phyloP scores from a whole-genome alignment of 64 coral and sea anemone genomes.

The Hydrozoanthus tunicans region DNA sequence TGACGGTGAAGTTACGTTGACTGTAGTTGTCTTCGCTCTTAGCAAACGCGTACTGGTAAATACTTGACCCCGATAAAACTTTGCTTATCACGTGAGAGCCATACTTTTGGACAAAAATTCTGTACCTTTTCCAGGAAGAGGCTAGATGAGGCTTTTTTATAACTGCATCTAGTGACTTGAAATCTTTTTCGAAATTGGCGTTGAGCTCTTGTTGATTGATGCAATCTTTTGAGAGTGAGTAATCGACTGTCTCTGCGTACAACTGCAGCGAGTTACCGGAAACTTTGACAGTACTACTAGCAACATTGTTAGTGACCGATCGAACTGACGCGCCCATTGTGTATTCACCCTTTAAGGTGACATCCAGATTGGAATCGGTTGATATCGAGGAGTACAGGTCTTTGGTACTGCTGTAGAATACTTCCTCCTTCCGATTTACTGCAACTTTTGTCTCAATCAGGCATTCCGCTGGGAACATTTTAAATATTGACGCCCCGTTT shows the following conservation, averaged over 20 bases:
- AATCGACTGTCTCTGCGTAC: not conserved
- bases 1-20: slow-evolving; percentile 35
- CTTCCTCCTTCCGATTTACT: slow-evolving; percentile 18
- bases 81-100: slow-evolving; percentile 15
- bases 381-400: slow-evolving; percentile 27
- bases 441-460: not conserved
- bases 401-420: slow-evolving; percentile 31
- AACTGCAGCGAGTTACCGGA: not conserved
- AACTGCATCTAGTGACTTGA: not conserved
- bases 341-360: slow-evolving; percentile 25
- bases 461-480: not conserved
- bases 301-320: slow-evolving; percentile 4
- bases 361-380: slow-evolving; percentile 15
- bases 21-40: not conserved
- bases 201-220: not conserved
- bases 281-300: not conserved
- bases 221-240: not conserved
- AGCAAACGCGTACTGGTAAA: slow-evolving; percentile 32
- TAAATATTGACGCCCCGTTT: slow-evolving; percentile 4
- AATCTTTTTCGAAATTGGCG: not conserved
- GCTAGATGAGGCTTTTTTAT: not conserved
- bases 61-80: not conserved
- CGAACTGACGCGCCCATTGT: slow-evolving; percentile 28
- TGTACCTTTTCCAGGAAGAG: not conserved
- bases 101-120: slow-evolving; percentile 6